A percentile compares a stretch with the other conserved stretches of the same genome.
These are phyloP conservation scores for Embiotoca jacksoni DNA, from an alignment of 2,113 vertebrate genomes.

Conservation along the genomic window DNA sequence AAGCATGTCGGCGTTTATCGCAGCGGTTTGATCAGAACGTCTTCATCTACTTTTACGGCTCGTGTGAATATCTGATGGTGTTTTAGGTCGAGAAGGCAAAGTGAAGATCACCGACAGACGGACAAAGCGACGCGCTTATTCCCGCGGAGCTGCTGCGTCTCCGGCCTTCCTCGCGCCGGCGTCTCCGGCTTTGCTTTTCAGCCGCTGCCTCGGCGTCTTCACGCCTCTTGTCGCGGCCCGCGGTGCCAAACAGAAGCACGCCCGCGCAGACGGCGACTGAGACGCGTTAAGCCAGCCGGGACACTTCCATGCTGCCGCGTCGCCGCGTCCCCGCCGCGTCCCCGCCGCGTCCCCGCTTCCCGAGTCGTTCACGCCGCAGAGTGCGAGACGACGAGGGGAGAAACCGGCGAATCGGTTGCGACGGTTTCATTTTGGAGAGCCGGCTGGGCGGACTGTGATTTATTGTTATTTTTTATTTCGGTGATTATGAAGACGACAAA, in stretches of 20 bases:
- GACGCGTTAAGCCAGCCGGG: constrained; percentile 61
- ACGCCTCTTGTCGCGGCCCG: constrained; percentile 66
- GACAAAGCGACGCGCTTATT: too few species aligned
- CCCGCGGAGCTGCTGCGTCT: background rate
- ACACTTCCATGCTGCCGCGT: constrained; percentile 65
- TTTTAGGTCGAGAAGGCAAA: too few species aligned
- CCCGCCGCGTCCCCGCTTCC: constrained; percentile 2
- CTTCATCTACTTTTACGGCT: too few species aligned
- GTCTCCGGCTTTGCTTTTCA: constrained; percentile 61
- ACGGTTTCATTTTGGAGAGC: too few species aligned
- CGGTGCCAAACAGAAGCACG: constrained; percentile 77
- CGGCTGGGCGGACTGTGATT: too few species aligned
- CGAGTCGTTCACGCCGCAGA: constrained; percentile 45
- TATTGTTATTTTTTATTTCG: too few species aligned
- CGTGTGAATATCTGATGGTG: too few species aligned
- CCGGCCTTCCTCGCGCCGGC: constrained; percentile 21
- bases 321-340: constrained; percentile 74
- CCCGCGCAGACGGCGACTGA: constrained; percentile 72
- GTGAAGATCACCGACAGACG: too few species aligned
- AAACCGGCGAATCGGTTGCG: constrained; percentile 1
- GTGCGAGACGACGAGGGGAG: constrained; percentile 34
- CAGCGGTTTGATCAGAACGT: too few species aligned
- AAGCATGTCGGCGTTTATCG: too few species aligned
- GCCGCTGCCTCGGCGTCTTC: constrained; percentile 62
- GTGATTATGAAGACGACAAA: background rate